A percentile compares a stretch with the other conserved stretches of the same genome.
Evolutionary conservation across 2,113 vertebrate species (phyloP).

Genomic region (Progne subis): DNA sequence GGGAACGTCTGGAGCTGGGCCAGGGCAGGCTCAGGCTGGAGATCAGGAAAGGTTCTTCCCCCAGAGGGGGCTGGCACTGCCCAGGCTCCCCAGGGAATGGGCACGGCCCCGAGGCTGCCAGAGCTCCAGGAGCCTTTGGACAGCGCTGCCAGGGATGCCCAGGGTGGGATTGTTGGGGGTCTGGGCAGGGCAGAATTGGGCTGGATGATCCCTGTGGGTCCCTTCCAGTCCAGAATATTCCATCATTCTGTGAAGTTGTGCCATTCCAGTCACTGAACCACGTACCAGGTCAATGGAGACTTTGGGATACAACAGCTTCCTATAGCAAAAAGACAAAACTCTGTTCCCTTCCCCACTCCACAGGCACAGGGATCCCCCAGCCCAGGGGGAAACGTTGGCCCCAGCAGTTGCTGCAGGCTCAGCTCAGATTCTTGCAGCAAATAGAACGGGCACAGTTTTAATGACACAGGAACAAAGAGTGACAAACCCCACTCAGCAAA

Average conservation of each 20-base stretch:
- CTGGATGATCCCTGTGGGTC: accelerated
- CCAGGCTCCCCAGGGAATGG: not conserved
- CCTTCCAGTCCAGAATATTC: not conserved
- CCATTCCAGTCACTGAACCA: not conserved
- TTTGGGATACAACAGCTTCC: not conserved
- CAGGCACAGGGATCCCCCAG: not conserved
- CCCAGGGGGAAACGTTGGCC: not conserved
- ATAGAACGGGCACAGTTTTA: not conserved
- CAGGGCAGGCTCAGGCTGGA: not conserved
- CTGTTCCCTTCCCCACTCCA: not conserved
- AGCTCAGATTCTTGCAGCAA: not conserved
- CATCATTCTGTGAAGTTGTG: not conserved
- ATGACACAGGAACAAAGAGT: not conserved
- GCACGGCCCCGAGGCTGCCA: not conserved
- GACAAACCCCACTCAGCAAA: not conserved
- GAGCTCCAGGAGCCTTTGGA: not conserved
- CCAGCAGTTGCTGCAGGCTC: not conserved
- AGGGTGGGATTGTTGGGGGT: not conserved
- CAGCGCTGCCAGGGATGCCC: not conserved
- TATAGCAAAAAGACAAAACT: not conserved
- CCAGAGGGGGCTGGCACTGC: not conserved
- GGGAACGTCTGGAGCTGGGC: not conserved
- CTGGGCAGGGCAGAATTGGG: not conserved
- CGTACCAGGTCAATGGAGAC: not conserved
- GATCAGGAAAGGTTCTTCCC: not conserved